phyloP scores from a whole-genome alignment of 30 jellyfish, hydroid and myxozoan species.

The Hydractinia echinata region DNA sequence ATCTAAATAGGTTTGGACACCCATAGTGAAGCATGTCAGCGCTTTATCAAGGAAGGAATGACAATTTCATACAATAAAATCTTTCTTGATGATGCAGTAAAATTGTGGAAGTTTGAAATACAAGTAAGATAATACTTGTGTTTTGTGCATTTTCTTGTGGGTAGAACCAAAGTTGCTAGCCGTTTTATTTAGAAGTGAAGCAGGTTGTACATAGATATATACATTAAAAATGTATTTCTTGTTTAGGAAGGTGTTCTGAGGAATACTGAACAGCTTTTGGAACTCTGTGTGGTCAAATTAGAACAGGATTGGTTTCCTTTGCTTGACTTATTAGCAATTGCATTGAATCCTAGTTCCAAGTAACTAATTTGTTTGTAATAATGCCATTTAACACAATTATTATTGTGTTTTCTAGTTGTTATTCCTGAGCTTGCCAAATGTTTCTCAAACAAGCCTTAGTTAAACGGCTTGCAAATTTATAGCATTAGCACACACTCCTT shows the following conservation, averaged over 20 bases:
- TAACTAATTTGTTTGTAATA: conserved; percentile 2
- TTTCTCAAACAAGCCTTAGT: too few species aligned
- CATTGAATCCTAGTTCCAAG: conserved; percentile 75
- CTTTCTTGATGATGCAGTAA: conserved; percentile 93
- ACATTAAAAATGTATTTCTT: background rate
- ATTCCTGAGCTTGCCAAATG: too few species aligned
- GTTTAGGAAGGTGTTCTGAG: conserved; percentile 69
- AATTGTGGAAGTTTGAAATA: conserved; percentile 94
- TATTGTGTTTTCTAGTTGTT: too few species aligned
- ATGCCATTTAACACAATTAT: too few species aligned
- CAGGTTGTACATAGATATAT: background rate
- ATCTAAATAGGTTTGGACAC: conserved; percentile 76
- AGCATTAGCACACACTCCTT: too few species aligned
- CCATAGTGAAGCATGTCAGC: conserved; percentile 87
- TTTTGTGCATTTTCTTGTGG: background rate
- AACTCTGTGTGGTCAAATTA: conserved; percentile 82
- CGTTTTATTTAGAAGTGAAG: background rate
- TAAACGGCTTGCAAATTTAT: too few species aligned
- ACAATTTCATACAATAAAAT: conserved; percentile 85
- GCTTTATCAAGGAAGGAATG: conserved; percentile 87
- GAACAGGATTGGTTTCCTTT: conserved; percentile 96
- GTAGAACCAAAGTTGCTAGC: too few species aligned
- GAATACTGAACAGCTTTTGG: conserved; percentile 80
- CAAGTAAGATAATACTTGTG: conserved; percentile 49
- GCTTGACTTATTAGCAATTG: conserved; percentile 83